Evolutionary conservation across 1,140 invertebrate species (phyloP).

Genomic region (Drosophila burlai): DNA sequence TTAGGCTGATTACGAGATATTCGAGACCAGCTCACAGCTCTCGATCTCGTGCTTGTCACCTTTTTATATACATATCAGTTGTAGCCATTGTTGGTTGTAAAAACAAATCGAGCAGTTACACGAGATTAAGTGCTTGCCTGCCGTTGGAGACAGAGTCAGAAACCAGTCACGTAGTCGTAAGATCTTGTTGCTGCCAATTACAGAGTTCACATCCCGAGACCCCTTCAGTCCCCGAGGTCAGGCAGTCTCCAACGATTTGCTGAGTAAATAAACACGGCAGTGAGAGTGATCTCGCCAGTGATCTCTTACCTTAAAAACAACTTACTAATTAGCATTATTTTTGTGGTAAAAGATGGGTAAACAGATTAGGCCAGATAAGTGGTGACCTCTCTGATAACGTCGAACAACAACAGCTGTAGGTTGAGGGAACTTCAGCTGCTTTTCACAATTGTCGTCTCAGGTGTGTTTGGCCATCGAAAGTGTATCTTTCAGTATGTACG

Average conservation of each 20-base stretch:
- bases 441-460: constrained; percentile 6
- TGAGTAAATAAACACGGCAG: constrained; percentile 6
- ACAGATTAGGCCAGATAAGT: constrained; percentile 32
- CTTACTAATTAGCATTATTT: constrained; percentile 14
- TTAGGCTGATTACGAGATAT: constrained; percentile 11
- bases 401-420: constrained; percentile 14
- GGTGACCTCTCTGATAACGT: constrained; percentile 30
- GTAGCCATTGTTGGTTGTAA: constrained; percentile 27
- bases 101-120: constrained; percentile 43
- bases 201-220: constrained; percentile 19
- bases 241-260: constrained; percentile 10
- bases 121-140: constrained; percentile 12
- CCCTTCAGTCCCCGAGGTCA: constrained; percentile 34
- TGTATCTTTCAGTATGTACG: background rate
- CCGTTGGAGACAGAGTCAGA: background rate
- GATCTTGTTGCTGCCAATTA: constrained; percentile 32
- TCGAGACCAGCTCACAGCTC: constrained; percentile 9
- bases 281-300: constrained; percentile 31
- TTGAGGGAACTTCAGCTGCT: constrained; percentile 1
- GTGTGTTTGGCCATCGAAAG: constrained; percentile 20
- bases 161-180: constrained; percentile 52
- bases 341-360: constrained; percentile 22
- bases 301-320: constrained; percentile 11
- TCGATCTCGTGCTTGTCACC: constrained; percentile 37
- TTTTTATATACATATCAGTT: constrained; percentile 17